These are phyloP conservation scores for Sphinx pinastri DNA, from an alignment of 2,888 invertebrate species.

Conservation along the genomic window DNA sequence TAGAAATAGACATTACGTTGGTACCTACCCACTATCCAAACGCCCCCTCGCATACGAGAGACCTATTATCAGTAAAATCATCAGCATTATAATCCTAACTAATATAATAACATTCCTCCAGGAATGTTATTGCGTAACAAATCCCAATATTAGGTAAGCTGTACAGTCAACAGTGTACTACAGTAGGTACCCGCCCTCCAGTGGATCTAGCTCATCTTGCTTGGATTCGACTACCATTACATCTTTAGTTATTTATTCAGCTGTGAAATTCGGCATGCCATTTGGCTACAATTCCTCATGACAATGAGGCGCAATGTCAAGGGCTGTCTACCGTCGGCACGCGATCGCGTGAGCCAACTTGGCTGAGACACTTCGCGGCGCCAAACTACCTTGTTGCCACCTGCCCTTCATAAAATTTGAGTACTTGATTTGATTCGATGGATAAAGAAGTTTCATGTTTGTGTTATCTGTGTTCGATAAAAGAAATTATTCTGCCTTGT, in stretches of 20 bases:
- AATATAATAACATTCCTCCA: no score
- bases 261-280: neutral
- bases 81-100: no score
- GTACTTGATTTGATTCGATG: neutral
- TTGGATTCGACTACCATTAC: no score
- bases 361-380: constrained; percentile 6
- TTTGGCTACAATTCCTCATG: constrained; percentile 6
- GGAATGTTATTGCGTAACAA: no score
- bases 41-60: no score
- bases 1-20: no score
- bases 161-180: no score
- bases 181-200: no score
- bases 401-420: neutral
- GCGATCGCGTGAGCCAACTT: constrained; percentile 29
- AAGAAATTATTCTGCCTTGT: neutral
- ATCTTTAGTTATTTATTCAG: neutral
- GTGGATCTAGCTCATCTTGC: no score
- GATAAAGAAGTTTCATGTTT: neutral
- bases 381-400: constrained; percentile 15
- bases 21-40: no score
- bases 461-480: neutral
- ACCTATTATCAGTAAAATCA: no score
- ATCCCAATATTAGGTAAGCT: no score
- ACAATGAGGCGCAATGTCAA: constrained; percentile 22
- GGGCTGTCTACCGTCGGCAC: constrained; percentile 4